Evolutionary conservation across 2,113 vertebrate species (phyloP).

Genomic region (Emydura subglobosa): DNA sequence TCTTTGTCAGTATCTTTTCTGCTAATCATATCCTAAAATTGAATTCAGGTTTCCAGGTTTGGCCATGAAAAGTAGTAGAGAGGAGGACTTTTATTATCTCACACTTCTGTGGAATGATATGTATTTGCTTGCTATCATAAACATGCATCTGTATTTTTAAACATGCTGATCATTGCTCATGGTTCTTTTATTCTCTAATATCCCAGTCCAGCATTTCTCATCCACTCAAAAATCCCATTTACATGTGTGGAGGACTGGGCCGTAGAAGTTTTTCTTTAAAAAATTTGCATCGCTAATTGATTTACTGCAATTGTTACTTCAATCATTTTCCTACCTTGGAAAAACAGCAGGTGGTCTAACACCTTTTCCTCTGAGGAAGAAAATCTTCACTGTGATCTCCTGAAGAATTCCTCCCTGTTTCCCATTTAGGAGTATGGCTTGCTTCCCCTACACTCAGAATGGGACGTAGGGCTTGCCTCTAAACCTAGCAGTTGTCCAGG

Average conservation of each 20-base stretch:
- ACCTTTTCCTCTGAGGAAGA: too few species aligned
- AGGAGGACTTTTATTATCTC: background rate
- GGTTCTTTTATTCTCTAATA: background rate
- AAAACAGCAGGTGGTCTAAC: background rate
- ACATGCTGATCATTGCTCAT: background rate
- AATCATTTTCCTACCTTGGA: background rate
- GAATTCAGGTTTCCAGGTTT: background rate
- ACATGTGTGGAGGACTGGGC: background rate
- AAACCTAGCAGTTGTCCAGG: background rate
- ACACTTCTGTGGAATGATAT: background rate
- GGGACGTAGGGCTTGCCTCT: background rate
- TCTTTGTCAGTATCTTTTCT: background rate
- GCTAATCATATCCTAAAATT: background rate
- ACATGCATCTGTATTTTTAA: background rate
- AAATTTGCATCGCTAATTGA: background rate
- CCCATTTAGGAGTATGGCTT: too few species aligned
- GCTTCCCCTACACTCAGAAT: too few species aligned
- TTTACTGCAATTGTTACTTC: background rate
- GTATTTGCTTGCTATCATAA: background rate
- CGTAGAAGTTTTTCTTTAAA: background rate
- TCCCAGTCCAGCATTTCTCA: background rate
- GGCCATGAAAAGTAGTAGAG: background rate
- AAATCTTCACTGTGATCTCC: too few species aligned
- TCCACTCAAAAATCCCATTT: background rate
- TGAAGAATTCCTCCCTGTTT: too few species aligned